Evolutionary conservation across 2,888 invertebrate species (phyloP).

Genomic region (Osedax fenrisi): DNA sequence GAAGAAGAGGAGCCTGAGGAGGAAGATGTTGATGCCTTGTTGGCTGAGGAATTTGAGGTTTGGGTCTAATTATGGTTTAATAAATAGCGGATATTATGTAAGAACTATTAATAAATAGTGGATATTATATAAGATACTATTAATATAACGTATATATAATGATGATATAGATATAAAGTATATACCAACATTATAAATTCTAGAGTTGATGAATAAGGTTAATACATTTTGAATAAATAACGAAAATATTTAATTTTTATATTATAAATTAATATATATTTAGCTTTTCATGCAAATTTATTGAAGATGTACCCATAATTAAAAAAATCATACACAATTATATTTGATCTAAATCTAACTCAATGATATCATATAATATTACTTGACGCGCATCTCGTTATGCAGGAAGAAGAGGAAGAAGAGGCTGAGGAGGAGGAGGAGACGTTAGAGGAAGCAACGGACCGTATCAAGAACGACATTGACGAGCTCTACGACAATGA

Average conservation of each 20-base stretch:
- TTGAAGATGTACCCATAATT: background rate
- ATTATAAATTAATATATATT: background rate
- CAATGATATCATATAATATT: background rate
- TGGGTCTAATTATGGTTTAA: background rate
- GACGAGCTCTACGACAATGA: constrained; percentile 47
- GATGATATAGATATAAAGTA: too few species aligned
- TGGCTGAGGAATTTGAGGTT: constrained; percentile 49
- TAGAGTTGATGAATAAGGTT: too few species aligned
- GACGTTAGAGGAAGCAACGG: constrained; percentile 48
- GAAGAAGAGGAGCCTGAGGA: constrained; percentile 39
- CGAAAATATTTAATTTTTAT: background rate
- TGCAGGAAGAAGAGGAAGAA: constrained; percentile 45
- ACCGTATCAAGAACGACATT: constrained; percentile 46
- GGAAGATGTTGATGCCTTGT: constrained; percentile 40
- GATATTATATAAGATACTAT: too few species aligned
- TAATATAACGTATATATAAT: too few species aligned
- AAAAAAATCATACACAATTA: background rate
- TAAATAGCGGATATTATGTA: too few species aligned
- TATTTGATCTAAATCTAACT: background rate
- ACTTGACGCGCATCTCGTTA: background rate
- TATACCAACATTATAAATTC: too few species aligned
- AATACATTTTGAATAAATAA: too few species aligned
- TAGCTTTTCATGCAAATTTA: background rate
- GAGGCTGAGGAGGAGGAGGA: constrained; percentile 50
- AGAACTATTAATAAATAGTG: too few species aligned